Percentiles rank a stretch among this genome's conserved stretches.
phyloP scores from a whole-genome alignment of 2,888 invertebrate genomes.

The Caenorhabditis parvicauda region DNA sequence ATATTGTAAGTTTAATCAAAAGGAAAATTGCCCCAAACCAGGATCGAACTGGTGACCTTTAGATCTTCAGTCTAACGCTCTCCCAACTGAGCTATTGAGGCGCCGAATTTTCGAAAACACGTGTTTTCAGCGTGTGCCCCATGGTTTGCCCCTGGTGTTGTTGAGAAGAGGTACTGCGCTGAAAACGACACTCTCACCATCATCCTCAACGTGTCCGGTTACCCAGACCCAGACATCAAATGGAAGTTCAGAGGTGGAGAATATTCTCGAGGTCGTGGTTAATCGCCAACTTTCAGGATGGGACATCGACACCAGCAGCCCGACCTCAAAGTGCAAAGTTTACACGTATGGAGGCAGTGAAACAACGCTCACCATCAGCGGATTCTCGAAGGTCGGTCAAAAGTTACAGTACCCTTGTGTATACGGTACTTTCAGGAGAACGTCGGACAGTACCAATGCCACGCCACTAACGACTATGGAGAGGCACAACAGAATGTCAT shows the following conservation, averaged over 20 bases:
- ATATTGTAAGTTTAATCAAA: conserved; percentile 53
- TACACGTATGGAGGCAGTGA: conserved; percentile 58
- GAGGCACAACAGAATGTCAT: conserved; percentile 83
- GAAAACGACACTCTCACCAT: conserved; percentile 85
- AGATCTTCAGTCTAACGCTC: conserved; percentile 63
- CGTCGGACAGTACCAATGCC: conserved; percentile 89
- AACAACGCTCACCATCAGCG: conserved; percentile 63
- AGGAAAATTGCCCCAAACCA: no score
- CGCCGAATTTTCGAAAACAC: no score
- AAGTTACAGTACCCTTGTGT: not conserved
- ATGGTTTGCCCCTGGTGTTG: conserved; percentile 73
- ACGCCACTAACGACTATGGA: conserved; percentile 90
- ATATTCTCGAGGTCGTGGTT: conserved; percentile 49
- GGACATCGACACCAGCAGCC: conserved; percentile 56
- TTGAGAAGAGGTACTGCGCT: conserved; percentile 79
- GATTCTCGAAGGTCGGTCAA: conserved; percentile 52
- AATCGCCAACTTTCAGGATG: conserved; percentile 39
- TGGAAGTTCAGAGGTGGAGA: conserved; percentile 38
- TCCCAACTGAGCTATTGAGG: conserved; percentile 63
- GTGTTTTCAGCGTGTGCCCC: conserved; percentile 61
- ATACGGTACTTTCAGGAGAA: conserved; percentile 70
- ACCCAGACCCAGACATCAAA: conserved; percentile 84
- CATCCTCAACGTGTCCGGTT: conserved; percentile 91
- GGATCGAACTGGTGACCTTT: conserved; percentile 62
- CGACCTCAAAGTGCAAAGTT: conserved; percentile 51